Evolutionary conservation across 2,888 invertebrate species (phyloP).

Genomic region (Eudasyphora cyanicolor): DNA sequence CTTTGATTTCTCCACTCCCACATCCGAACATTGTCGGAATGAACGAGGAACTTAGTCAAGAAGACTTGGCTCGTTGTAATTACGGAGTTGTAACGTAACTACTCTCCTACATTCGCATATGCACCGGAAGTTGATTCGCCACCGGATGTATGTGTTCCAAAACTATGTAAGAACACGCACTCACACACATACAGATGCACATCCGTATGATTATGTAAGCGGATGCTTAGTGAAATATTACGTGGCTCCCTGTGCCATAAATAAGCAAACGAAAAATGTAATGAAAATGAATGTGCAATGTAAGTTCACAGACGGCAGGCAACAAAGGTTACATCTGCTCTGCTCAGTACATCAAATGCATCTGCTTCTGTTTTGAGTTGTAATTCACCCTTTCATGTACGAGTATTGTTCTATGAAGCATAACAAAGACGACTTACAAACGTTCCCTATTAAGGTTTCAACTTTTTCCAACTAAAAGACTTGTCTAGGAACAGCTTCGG

Average conservation of each 20-base stretch:
- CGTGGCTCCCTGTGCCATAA: constrained; percentile 29
- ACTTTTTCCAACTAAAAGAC: no score
- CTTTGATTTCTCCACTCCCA: background rate
- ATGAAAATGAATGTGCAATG: constrained; percentile 49
- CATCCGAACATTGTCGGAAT: background rate
- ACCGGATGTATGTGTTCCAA: background rate
- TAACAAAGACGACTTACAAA: no score
- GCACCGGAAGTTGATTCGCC: constrained; percentile 12
- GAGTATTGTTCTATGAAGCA: constrained; percentile 38
- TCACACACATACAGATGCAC: constrained; percentile 6
- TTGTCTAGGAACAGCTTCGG: no score
- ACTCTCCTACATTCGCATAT: background rate
- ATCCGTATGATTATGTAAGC: background rate
- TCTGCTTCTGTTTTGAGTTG: background rate
- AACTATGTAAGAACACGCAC: constrained; percentile 1
- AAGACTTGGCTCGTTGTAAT: constrained; percentile 35
- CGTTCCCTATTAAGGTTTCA: no score
- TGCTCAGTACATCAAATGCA: background rate
- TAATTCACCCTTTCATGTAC: constrained; percentile 27
- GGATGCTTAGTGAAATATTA: constrained; percentile 40
- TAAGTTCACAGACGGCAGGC: background rate
- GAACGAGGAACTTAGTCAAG: constrained; percentile 44
- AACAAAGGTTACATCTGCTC: background rate
- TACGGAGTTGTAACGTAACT: no score
- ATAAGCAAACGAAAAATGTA: constrained; percentile 29